These are phyloP conservation scores for Dendropsophus ebraccatus DNA, from an alignment of 2,113 vertebrate genomes.

Conservation along the genomic window DNA sequence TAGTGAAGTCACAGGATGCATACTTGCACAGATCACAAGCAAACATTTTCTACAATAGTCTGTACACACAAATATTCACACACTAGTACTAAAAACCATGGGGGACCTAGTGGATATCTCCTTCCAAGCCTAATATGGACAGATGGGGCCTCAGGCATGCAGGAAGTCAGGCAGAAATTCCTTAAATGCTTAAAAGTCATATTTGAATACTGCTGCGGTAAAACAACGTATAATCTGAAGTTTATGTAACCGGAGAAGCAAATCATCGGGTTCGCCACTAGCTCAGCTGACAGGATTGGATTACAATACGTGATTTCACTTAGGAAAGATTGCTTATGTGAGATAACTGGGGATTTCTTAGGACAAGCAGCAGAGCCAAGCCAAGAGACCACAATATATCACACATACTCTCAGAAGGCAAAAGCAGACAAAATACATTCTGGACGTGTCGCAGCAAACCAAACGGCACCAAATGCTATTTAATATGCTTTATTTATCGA, in stretches of 20 bases:
- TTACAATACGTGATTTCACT: slow-evolving; percentile 55
- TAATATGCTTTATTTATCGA: too few relatives aligned
- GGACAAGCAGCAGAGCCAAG: not conserved
- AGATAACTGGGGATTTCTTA: not conserved
- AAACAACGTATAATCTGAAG: slow-evolving; percentile 60
- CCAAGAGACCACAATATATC: not conserved
- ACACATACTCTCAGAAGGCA: not conserved
- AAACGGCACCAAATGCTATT: too few relatives aligned
- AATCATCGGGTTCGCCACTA: slow-evolving; percentile 10
- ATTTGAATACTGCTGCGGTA: slow-evolving; percentile 65
- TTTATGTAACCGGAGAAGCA: slow-evolving; percentile 51
- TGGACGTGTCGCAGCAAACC: too few relatives aligned
- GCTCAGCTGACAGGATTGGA: slow-evolving; percentile 52
- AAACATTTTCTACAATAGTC: not conserved
- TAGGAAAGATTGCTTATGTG: slow-evolving; percentile 3
- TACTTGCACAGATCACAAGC: not conserved
- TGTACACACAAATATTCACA: not conserved
- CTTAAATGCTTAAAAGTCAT: slow-evolving; percentile 66
- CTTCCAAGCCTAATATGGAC: slow-evolving; percentile 66
- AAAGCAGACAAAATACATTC: not conserved
- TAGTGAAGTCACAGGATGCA: not conserved
- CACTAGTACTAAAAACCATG: not conserved
- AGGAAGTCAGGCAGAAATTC: slow-evolving; percentile 73
- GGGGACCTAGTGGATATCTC: slow-evolving; percentile 37
- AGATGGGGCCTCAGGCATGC: slow-evolving; percentile 64